A percentile compares a stretch with the other conserved stretches of the same genome.
These are phyloP conservation scores for Nemotelus nigrinus DNA, from an alignment of 2,888 invertebrate species.

Conservation along the genomic window DNA sequence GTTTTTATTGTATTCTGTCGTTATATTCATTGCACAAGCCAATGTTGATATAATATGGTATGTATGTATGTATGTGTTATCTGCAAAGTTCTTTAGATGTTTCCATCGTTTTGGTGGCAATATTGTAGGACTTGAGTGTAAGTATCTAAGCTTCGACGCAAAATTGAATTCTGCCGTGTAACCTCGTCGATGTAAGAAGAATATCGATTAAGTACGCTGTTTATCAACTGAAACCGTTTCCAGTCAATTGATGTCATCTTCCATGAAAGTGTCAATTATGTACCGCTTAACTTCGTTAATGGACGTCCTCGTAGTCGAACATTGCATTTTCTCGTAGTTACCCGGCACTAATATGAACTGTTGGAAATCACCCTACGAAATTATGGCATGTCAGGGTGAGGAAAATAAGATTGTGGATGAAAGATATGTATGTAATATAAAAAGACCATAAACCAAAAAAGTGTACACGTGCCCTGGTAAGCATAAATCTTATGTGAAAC, in stretches of 20 bases:
- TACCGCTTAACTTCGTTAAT: slow-evolving; percentile 65
- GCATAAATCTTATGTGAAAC: slow-evolving; percentile 50
- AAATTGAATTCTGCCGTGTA: too few species aligned
- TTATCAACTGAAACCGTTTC: not conserved
- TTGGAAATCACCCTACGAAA: slow-evolving; percentile 61
- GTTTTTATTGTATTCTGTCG: slow-evolving; percentile 49
- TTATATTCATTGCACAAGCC: slow-evolving; percentile 25
- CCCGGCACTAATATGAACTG: slow-evolving; percentile 62
- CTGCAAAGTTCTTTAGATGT: not conserved
- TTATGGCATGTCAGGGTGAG: too few species aligned
- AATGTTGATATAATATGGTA: not conserved
- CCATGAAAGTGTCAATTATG: slow-evolving; percentile 64
- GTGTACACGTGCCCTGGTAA: not conserved
- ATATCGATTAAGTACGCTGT: not conserved
- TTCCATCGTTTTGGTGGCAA: not conserved
- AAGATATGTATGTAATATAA: not conserved
- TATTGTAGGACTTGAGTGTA: not conserved
- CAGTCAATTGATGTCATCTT: slow-evolving; percentile 60
- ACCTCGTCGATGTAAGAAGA: too few species aligned
- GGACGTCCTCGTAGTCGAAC: slow-evolving; percentile 62
- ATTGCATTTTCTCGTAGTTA: slow-evolving; percentile 62
- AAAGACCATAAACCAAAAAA: not conserved
- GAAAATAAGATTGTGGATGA: too few species aligned
- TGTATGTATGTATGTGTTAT: not conserved
- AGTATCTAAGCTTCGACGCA: not conserved